These are phyloP conservation scores for Stylophora pistillata DNA, from an alignment of 64 coral and sea anemone species.

Conservation along the genomic window DNA sequence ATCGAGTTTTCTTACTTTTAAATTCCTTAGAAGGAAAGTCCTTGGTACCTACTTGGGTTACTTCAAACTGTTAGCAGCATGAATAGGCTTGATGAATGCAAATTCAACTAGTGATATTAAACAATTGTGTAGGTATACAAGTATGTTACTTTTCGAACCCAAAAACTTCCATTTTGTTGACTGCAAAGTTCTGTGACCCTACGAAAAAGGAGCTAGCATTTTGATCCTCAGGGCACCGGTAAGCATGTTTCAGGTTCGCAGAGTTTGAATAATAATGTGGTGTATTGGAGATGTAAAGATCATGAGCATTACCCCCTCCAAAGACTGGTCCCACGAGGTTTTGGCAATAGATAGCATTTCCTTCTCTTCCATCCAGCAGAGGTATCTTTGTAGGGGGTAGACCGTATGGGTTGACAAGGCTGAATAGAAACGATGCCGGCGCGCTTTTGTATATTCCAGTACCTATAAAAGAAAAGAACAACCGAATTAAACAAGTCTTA, in stretches of 20 bases:
- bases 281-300: slow-evolving; percentile 5
- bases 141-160: neutral
- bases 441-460: neutral
- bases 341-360: slow-evolving; percentile 13
- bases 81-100: too few species aligned
- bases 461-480: neutral
- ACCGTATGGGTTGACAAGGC: neutral
- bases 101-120: too few species aligned
- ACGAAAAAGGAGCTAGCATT: neutral
- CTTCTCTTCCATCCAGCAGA: neutral
- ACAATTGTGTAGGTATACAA: too few species aligned
- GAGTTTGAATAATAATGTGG: neutral
- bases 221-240: slow-evolving; percentile 15
- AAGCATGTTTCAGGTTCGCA: slow-evolving; percentile 16
- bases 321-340: slow-evolving; percentile 3
- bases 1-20: too few species aligned
- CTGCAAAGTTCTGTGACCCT: slow-evolving; percentile 7
- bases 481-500: neutral
- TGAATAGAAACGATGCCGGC: slow-evolving; percentile 29
- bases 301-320: slow-evolving; percentile 27
- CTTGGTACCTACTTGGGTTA: too few species aligned
- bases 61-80: too few species aligned
- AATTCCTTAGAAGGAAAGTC: too few species aligned
- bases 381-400: slow-evolving; percentile 9
- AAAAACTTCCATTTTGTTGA: slow-evolving; percentile 37